Conservation (phyloP, 92 coral and sea anemone species). For the Heteractis magnifica region DNA sequence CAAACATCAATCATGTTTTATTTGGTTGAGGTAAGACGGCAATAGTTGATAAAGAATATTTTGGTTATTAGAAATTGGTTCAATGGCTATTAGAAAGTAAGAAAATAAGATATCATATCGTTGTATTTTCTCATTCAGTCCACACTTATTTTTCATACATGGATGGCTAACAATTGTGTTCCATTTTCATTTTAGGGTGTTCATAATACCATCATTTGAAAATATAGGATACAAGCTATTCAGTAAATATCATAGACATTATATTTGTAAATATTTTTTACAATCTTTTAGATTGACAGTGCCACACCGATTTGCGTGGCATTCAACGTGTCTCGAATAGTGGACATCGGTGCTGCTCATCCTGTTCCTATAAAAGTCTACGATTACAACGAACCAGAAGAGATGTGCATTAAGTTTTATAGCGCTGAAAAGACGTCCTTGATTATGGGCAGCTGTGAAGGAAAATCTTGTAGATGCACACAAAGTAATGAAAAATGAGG, state of each 20-base stretch:
- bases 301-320: constrained; percentile 52
- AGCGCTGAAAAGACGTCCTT: constrained; percentile 59
- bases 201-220: background rate
- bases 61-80: background rate
- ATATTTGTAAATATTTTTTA: background rate
- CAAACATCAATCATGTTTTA: constrained; percentile 55
- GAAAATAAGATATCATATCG: too few species aligned
- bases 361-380: constrained; percentile 90
- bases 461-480: constrained; percentile 56
- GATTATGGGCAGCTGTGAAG: constrained; percentile 69
- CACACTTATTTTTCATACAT: too few species aligned
- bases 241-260: background rate
- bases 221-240: background rate
- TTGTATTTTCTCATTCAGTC: too few species aligned
- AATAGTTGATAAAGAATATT: background rate
- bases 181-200: too few species aligned
- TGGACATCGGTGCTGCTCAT: constrained; percentile 77
- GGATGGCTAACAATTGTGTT: too few species aligned
- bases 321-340: constrained; percentile 52
- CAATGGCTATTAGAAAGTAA: too few species aligned
- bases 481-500: constrained; percentile 53
- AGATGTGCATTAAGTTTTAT: constrained; percentile 69
- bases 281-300: constrained; percentile 60
- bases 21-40: constrained; percentile 42
- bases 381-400: constrained; percentile 92